phyloP scores from a whole-genome alignment of 2,797 vertebrate genomes.

The Clarias laeviceps region DNA sequence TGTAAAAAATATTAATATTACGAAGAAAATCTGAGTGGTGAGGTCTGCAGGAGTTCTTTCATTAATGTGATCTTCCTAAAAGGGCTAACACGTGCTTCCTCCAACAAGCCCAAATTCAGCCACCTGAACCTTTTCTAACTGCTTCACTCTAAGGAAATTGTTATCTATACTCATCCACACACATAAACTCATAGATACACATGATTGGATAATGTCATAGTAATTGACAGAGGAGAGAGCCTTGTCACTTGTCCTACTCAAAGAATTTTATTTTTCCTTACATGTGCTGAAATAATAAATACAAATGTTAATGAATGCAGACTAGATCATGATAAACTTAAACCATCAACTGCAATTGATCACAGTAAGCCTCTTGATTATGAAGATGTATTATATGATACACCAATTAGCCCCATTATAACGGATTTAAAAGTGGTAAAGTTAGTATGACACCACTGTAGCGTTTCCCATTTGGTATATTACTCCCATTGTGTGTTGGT shows the following conservation, averaged over 20 bases:
- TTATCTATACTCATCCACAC: not conserved
- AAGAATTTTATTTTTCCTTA: not conserved
- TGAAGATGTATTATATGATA: not conserved
- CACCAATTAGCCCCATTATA: constrained; percentile 77
- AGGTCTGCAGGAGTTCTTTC: not conserved
- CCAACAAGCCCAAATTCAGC: not conserved
- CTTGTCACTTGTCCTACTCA: not conserved
- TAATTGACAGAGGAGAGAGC: not conserved
- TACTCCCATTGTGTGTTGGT: constrained; percentile 33
- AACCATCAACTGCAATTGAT: not conserved
- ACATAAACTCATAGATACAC: not conserved
- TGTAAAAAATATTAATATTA: constrained; percentile 51
- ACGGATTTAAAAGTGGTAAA: constrained; percentile 73
- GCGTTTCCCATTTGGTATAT: constrained; percentile 57
- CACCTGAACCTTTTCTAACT: not conserved
- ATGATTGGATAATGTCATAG: not conserved
- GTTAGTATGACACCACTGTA: constrained; percentile 63
- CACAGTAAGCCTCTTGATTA: not conserved
- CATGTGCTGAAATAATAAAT: not conserved
- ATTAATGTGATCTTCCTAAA: not conserved
- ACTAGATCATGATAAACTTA: not conserved
- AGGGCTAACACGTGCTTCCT: not conserved
- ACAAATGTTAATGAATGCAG: not conserved
- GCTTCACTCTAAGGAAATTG: not conserved
- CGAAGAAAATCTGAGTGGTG: not conserved